Conservation (phyloP, 1,140 invertebrate genomes). For the Trichogramma pretiosum region DNA sequence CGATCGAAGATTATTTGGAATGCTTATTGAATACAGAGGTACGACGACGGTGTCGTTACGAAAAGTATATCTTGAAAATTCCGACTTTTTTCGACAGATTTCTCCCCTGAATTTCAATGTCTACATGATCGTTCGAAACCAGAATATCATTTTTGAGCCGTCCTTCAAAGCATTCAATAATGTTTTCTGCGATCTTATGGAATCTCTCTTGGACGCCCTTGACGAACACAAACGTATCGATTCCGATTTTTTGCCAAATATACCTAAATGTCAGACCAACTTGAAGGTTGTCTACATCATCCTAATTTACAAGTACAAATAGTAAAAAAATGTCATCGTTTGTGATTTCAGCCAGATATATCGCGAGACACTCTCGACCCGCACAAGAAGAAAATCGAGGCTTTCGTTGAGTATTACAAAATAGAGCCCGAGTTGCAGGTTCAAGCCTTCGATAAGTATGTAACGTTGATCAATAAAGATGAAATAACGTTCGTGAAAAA, state of each 20-base stretch:
- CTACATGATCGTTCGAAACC: constrained; percentile 58
- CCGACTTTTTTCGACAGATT: too few relatives aligned
- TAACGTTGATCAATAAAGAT: constrained; percentile 67
- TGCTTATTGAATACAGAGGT: constrained; percentile 69
- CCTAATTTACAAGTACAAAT: too few relatives aligned
- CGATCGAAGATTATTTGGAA: constrained; percentile 67
- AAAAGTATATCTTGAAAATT: too few relatives aligned
- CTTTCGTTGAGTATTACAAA: constrained; percentile 59
- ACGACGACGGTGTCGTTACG: too few relatives aligned
- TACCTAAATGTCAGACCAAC: too few relatives aligned
- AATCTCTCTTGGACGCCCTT: constrained; percentile 36
- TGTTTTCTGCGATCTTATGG: constrained; percentile 61
- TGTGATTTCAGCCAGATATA: constrained; percentile 54
- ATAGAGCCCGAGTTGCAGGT: constrained; percentile 58
- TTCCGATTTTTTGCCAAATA: constrained; percentile 15
- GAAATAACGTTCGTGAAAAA: constrained; percentile 55
- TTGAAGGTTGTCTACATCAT: too few relatives aligned
- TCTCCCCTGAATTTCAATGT: too few relatives aligned
- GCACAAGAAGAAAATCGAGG: constrained; percentile 49
- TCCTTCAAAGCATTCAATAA: constrained; percentile 65
- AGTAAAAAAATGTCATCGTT: neutral
- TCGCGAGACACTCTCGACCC: constrained; percentile 53
- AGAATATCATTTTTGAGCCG: constrained; percentile 68
- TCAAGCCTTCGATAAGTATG: constrained; percentile 73
- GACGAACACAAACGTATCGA: constrained; percentile 10